These are phyloP conservation scores for Orgyia antiqua DNA, from an alignment of 2,888 invertebrate genomes.

Conservation along the genomic window DNA sequence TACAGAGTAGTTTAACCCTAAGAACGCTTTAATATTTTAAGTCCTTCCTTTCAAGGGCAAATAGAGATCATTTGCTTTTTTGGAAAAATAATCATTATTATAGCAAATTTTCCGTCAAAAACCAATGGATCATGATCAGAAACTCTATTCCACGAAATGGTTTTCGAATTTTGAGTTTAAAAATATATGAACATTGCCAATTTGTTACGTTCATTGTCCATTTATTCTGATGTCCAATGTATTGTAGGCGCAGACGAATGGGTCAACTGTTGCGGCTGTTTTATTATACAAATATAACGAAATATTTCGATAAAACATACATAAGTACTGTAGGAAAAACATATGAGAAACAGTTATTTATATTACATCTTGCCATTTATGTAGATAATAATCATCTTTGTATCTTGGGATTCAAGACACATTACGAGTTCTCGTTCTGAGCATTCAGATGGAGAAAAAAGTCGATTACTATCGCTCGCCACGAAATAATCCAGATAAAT, in stretches of 20 bases:
- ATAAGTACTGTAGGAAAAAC: slow-evolving; percentile 33
- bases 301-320: slow-evolving; percentile 33
- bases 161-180: too few relatives aligned
- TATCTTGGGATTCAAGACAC: slow-evolving; percentile 48
- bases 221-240: slow-evolving; percentile 43
- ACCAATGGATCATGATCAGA: too few relatives aligned
- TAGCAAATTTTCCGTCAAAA: too few relatives aligned
- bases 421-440: slow-evolving; percentile 44
- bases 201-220: slow-evolving; percentile 44
- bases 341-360: slow-evolving; percentile 39
- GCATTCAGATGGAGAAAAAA: slow-evolving; percentile 60
- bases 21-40: too few relatives aligned
- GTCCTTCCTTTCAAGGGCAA: too few relatives aligned
- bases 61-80: too few relatives aligned
- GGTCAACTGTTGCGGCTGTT: slow-evolving; percentile 54
- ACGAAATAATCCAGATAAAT: slow-evolving; percentile 77
- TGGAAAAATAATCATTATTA: too few relatives aligned
- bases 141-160: too few relatives aligned
- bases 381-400: slow-evolving; percentile 57
- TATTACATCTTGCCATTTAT: slow-evolving; percentile 45
- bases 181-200: slow-evolving; percentile 34
- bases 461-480: slow-evolving; percentile 71
- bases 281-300: slow-evolving; percentile 41
- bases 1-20: too few relatives aligned
- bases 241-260: slow-evolving; percentile 42